Evolutionary conservation across 1,140 invertebrate species (phyloP).

Genomic region (Oscheius sp.): DNA sequence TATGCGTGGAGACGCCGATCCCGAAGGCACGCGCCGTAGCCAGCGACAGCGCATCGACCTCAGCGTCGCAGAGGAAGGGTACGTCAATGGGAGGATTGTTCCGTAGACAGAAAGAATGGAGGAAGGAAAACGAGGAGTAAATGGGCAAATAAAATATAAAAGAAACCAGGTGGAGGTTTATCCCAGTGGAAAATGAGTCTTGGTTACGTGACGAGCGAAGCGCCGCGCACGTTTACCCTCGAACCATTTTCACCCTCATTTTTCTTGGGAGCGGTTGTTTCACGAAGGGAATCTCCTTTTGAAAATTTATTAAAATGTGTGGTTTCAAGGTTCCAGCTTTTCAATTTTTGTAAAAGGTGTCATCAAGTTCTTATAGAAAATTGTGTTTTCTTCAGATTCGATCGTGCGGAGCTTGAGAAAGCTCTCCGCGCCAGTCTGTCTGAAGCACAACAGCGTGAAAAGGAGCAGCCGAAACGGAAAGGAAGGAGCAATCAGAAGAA

Average conservation of each 20-base stretch:
- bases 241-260: neutral
- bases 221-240: too few species aligned
- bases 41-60: slow-evolving; percentile 4
- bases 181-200: neutral
- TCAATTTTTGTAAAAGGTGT: too few species aligned
- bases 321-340: too few species aligned
- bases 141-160: neutral
- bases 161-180: neutral
- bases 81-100: neutral
- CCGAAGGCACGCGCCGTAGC: slow-evolving; percentile 9
- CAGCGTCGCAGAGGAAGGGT: slow-evolving; percentile 4
- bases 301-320: neutral
- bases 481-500: neutral
- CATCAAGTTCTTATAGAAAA: too few species aligned
- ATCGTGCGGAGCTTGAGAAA: slow-evolving; percentile 22
- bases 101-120: neutral
- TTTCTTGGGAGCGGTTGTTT: neutral
- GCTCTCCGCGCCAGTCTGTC: slow-evolving; percentile 20
- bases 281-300: neutral
- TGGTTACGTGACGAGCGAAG: too few species aligned
- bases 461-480: neutral
- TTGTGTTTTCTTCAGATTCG: slow-evolving; percentile 17
- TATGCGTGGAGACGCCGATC: slow-evolving; percentile 3
- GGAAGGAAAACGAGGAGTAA: neutral
- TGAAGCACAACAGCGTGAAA: slow-evolving; percentile 11